A percentile compares a stretch with the other conserved stretches of the same genome.
These are phyloP conservation scores for Cephus pygmeus DNA, from an alignment of 2,888 invertebrate genomes.

Conservation along the genomic window DNA sequence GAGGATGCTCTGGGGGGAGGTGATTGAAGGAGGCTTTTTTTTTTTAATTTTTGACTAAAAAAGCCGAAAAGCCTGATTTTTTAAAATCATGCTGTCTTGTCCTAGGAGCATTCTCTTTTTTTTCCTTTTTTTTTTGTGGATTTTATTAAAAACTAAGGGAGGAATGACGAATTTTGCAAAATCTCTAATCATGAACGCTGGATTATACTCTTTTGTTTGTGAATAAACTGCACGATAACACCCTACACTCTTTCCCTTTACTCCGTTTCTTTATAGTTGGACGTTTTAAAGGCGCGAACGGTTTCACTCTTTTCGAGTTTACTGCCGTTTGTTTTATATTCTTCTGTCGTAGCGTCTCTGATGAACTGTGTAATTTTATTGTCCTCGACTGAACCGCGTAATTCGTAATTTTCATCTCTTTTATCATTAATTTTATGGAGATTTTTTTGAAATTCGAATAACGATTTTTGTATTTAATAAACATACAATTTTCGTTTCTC, in stretches of 20 bases:
- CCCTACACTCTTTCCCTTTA: constrained; percentile 2
- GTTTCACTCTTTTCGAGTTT: background rate
- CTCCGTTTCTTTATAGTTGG: constrained; percentile 3
- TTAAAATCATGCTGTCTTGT: background rate
- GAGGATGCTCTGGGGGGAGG: background rate
- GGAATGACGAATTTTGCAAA: background rate
- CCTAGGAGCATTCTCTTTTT: constrained; percentile 1
- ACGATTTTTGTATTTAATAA: background rate
- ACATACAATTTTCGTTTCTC: background rate
- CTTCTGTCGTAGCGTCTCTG: background rate
- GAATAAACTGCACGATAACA: background rate
- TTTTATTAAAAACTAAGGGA: background rate
- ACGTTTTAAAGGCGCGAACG: background rate
- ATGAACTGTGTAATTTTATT: background rate
- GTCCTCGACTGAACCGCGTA: background rate
- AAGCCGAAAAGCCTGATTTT: background rate
- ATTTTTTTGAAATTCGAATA: background rate
- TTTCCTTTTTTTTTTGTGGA: constrained; percentile 19
- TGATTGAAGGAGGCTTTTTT: background rate
- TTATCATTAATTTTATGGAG: background rate
- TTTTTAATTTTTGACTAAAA: background rate
- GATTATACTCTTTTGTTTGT: background rate
- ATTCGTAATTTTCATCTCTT: background rate
- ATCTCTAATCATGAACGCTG: background rate
- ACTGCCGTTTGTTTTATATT: background rate